Evolutionary conservation across 2,797 vertebrate genomes (phyloP), one percentile per base, ranked within the genome.

Genomic region (Decapterus maruadsi): DNA sequence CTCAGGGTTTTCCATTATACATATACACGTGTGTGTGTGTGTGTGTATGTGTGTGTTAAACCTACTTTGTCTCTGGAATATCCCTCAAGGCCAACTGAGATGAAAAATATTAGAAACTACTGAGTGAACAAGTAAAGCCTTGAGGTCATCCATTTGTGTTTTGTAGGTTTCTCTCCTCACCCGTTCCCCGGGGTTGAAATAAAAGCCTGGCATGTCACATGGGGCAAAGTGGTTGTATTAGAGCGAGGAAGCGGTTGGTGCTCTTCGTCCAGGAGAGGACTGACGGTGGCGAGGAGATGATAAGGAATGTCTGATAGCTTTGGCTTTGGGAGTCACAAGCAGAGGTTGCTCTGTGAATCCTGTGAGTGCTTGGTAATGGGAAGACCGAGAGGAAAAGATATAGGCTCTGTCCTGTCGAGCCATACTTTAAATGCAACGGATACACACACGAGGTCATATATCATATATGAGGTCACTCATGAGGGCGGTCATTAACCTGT

Each of bases 241-340:
- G 67, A 78, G 69, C 55, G 42, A 55, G 56, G 43, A 77, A 80
- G 75, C 68, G 65, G 66, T 67, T 71, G 65, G 71, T 66, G 55
- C 57, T 83, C 75, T 72, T 80, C 78, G 81, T 84, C 79, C 65
- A 77, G 57, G 57, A 75, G 78, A 82, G 68, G 75, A 87, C 70
- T 87, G 83, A 79, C 71, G 55, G 68, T 80, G 75, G 62, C 19
- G 14, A 72, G 54, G 68, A 73, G 63, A 75, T 65, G 80, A 84
- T 83, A 82, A 81, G 61, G 67, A 31, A 71, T 34, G 55, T 69
- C 55, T 54, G 78, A 87, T 79, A 78, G 84, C 62, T 73, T 72
- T 10, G 38, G 72, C 69, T 84, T 45, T 29, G 36, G 65, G 71
- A 81, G 58, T 75, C 74, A 59, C 48, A 34, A 26, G 34, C 67